Evolutionary conservation across 2,113 vertebrate species (phyloP).

Genomic region (Protomyctophum bolini): DNA sequence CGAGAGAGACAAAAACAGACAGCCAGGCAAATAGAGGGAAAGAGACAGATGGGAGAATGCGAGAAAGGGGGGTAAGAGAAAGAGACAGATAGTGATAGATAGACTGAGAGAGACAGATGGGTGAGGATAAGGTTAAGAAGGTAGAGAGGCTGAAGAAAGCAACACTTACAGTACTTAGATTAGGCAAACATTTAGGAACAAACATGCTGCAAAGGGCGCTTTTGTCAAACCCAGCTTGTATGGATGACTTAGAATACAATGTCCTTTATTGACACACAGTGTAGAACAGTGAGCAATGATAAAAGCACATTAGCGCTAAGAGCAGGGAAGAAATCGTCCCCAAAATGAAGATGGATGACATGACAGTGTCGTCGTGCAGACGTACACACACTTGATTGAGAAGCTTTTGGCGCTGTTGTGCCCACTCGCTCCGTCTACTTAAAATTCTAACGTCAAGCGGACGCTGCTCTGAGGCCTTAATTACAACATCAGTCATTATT

Average conservation of each 20-base stretch:
- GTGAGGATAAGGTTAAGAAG: no score
- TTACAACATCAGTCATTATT: conserved; percentile 79
- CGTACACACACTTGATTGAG: conserved; percentile 50
- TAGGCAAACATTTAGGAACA: conserved; percentile 48
- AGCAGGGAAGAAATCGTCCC: conserved; percentile 35
- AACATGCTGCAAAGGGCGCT: conserved; percentile 28
- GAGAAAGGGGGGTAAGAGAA: no score
- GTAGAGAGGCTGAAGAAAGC: no score
- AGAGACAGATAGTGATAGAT: no score
- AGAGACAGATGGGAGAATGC: no score
- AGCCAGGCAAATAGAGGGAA: no score
- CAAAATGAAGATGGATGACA: conserved; percentile 69
- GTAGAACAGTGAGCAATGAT: conserved; percentile 53
- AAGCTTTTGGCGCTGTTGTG: conserved; percentile 29
- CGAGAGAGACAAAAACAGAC: no score
- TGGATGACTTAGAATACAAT: neutral
- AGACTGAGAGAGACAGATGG: no score
- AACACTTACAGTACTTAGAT: conserved; percentile 5
- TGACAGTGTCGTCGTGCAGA: conserved; percentile 47
- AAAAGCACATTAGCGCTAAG: conserved; percentile 60
- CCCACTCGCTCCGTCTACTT: conserved; percentile 44
- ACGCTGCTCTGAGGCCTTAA: conserved; percentile 60
- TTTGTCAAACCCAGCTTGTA: conserved; percentile 36
- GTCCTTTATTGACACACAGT: neutral
- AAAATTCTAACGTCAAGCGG: conserved; percentile 63